Conservation (phyloP, 2,888 invertebrate species). For the Drosophila mimica region DNA sequence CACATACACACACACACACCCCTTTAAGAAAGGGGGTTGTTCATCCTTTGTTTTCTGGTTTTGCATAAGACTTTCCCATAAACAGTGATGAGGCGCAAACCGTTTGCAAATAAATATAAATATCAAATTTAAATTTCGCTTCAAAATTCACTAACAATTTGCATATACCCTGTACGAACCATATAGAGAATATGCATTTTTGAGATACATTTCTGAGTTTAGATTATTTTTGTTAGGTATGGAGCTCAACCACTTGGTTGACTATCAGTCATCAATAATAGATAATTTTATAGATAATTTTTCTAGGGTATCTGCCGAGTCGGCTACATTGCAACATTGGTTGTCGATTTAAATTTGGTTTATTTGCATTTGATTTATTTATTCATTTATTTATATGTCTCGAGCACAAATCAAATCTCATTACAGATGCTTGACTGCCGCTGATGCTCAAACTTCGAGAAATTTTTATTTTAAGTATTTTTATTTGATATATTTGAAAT, state of each 20-base stretch:
- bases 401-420: conserved; percentile 60
- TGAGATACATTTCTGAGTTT: not conserved
- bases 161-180: not conserved
- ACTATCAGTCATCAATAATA: not conserved
- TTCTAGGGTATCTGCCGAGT: not conserved
- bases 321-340: not conserved
- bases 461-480: not conserved
- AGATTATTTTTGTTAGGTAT: not conserved
- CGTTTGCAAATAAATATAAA: conserved; percentile 76
- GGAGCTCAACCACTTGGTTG: too few species aligned
- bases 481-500: not conserved
- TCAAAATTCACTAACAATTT: conserved; percentile 40
- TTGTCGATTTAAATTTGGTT: conserved; percentile 21
- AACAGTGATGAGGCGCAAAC: conserved; percentile 53
- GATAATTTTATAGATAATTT: not conserved
- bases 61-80: conserved; percentile 31
- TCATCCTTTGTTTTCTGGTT: conserved; percentile 4
- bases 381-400: conserved; percentile 38
- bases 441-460: conserved; percentile 1
- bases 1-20: conserved; percentile 10
- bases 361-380: conserved; percentile 31
- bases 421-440: conserved; percentile 39
- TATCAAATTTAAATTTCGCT: conserved; percentile 65
- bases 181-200: not conserved
- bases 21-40: conserved; percentile 29